Evolutionary conservation across 2,888 invertebrate genomes (phyloP), one percentile per base, ranked within the genome.

Genomic region (Pristionchus maxplancki): DNA sequence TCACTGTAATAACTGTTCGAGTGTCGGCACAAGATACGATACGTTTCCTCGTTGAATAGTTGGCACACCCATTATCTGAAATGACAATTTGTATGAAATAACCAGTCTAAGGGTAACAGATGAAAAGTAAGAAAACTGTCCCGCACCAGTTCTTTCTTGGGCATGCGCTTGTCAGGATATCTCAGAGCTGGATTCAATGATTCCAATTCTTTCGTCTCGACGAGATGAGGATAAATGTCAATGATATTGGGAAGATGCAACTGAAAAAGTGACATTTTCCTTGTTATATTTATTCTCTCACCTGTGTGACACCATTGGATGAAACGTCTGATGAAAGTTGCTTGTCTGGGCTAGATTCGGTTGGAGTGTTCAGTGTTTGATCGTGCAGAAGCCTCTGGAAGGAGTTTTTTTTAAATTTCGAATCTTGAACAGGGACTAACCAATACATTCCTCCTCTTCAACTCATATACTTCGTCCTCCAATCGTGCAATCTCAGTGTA

Each of bases 1-100:
- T 71, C 67, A 74, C 74, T 37, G 48, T 44, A 87, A 28, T 15
- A 88, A 62, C 44, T 64, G 50, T 8, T 78, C 48, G 1, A 88
- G 81, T 15, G 88, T 88, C 11, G 50, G 31, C 4, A 53, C 44
- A 37, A 88, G 88, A 88, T 78, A 88, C 13, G 88, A 40, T 0
- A 50, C 24, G 62, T 88, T 88, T n/a, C 58, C 62, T 20, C 88
- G 78, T 24, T 81, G 44, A 8, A 88, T 78, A 5, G 88, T 64
- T 15, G 81, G 88, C 11, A 88, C 28, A 24, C 88, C 88, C 37
- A 88, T 88, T n/a, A 88, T 64, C 88, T 88, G 40, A 81, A 24
- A 37, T 44, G n/a, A n/a, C n/a, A n/a, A n/a, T n/a, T n/a, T n/a
- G n/a, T n/a, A n/a, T n/a, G n/a, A n/a, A 50, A 24, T 17, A 13